Conservation (phyloP, 2,888 invertebrate species). For the Galeruca laticollis region DNA sequence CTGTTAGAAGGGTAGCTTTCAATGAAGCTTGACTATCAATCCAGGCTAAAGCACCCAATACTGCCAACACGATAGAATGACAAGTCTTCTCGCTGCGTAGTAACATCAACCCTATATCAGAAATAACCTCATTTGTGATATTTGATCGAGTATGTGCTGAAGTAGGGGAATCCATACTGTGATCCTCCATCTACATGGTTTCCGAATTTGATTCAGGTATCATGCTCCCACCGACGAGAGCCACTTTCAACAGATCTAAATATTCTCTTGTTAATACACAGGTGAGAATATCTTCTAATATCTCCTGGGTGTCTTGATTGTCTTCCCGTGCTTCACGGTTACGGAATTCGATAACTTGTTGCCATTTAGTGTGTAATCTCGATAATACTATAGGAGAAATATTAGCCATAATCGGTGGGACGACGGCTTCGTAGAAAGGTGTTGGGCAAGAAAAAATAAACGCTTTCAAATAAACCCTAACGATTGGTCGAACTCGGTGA, state of each 20-base stretch:
- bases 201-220: conserved; percentile 69
- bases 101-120: conserved; percentile 81
- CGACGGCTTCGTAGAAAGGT: conserved; percentile 79
- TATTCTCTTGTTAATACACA: conserved; percentile 89
- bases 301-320: conserved; percentile 85
- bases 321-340: conserved; percentile 83
- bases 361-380: conserved; percentile 82
- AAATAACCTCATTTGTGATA: conserved; percentile 79
- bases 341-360: conserved; percentile 80
- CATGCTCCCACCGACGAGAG: conserved; percentile 77
- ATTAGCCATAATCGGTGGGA: conserved; percentile 83
- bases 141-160: conserved; percentile 65
- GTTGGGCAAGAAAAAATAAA: conserved; percentile 89
- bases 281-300: conserved; percentile 87
- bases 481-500: conserved; percentile 84
- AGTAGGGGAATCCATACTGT: conserved; percentile 78
- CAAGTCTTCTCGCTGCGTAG: conserved; percentile 76
- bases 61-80: conserved; percentile 74
- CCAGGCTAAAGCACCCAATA: conserved; percentile 82
- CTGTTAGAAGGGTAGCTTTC: conserved; percentile 79
- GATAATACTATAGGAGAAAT: conserved; percentile 82
- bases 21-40: conserved; percentile 86
- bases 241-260: conserved; percentile 82
- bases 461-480: conserved; percentile 87
- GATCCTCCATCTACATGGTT: conserved; percentile 76